Base-by-base conservation (phyloP, 2,797 vertebrate genomes). In the Chaetodon trifasciatus region DNA sequence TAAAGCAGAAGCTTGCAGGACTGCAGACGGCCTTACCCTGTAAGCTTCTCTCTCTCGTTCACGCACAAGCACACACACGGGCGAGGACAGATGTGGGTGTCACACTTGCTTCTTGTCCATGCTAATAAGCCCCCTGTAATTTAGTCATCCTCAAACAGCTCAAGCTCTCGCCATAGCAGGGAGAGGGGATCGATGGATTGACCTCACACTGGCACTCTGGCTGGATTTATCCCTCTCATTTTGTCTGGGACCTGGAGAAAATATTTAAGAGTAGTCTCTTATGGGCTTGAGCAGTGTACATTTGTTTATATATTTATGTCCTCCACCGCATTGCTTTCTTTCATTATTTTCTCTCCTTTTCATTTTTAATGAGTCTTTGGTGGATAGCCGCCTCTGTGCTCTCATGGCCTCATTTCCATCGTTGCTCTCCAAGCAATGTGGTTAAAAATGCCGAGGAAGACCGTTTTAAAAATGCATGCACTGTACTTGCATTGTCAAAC, bases 361-460 rank as follows among this genome's bases (percentile, higher is more conserved):
- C 56, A 89, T 92, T 91, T 93, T 94, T 92, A 94, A 94, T 93
- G 88, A 88, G 88, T 72, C 79, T 83, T 65, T 74, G 64, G 69
- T 85, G 83, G 61, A 72, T 66, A 72, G 76, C 76, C 1, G 47
- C 69, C 61, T 72, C 74, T 69, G 42, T 67, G 64, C 84, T 85
- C 66, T 75, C 24, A 2, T 52, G 70, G 81, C 72, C 72, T 76
- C 67, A 37, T 77, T 83, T 83, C 75, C 78, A 72, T 84, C 50
- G 70, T 50, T 76, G 78, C 74, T 82, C 49, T 78, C 50, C 52
- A 46, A 90, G 85, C 79, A 82, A 73, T 75, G 83, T 40, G 58
- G 72, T 81, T 67, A 77, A 81, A 86, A 89, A 89, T 77, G 42
- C 66, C 71, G 49, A 50, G 37, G 52, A 80, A 60, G 52, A 56